Evolutionary conservation across 2,888 invertebrate genomes (phyloP), one percentile per base, ranked within the genome.

Genomic region (Ophonus ardosiacus): DNA sequence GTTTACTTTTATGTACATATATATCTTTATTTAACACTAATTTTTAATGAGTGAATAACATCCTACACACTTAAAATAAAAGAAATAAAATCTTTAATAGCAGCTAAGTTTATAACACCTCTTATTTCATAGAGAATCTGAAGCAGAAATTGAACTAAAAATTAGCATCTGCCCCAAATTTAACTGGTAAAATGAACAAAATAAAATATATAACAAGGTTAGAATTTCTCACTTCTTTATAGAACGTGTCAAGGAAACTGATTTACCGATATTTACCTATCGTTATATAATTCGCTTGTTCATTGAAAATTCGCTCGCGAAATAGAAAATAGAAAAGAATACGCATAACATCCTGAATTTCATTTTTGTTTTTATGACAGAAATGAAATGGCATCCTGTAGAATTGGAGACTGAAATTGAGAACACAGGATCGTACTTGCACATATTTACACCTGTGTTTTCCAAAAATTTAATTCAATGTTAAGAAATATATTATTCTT

Each of bases 211-310:
- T 80, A 80, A 80, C 80, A 61, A 63, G 80, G 80, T 80, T 80
- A 63, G 40, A 80, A 61, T 74, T 68, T 74, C 31, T 43, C 71
- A 40, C 71, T 74, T 74, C 71, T 18, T 63, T 63, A 80, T 57
- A 61, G 80, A 40, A 43, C 80, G 38, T 61, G 68, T 68, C 68
- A 68, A 65, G 43, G 43, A 81, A 81, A 68, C 71, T 82, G 82
- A 82, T 82, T 82, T 82, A 82, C 82, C 43, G 82, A 82, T 82
- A 82, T 82, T 82, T 82, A 82, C 71, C 82, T 82, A 82, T 82
- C 82, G 82, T 82, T 82, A 82, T 71, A 71, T 82, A 82, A 82
- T 82, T 81, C 82, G 68, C 81, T 21, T 71, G 68, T 80, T 61
- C 80, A 63, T 74, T 74, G 71, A 74, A 74, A 74, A 74, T 74